phyloP scores from a whole-genome alignment of 2,797 vertebrate species.

The Spinus olivaceus region DNA sequence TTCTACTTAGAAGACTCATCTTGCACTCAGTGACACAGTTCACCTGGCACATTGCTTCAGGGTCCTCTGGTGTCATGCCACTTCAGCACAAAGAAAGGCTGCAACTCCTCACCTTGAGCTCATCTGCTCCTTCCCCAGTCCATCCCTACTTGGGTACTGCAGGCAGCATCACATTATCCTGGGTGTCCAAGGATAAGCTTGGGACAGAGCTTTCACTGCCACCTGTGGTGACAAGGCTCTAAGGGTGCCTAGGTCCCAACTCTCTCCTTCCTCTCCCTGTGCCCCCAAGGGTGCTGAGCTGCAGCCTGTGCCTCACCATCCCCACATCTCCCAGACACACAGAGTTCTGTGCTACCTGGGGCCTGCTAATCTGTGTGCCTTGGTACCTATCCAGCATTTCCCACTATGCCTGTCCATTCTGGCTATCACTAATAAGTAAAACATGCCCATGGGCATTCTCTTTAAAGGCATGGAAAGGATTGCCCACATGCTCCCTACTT shows the following conservation, averaged over 20 bases:
- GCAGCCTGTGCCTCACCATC: not conserved
- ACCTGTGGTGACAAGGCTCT: not conserved
- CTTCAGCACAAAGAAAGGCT: not conserved
- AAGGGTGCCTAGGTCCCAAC: not conserved
- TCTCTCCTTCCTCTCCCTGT: not conserved
- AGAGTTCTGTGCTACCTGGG: not conserved
- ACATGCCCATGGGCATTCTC: not conserved
- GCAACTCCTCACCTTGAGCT: not conserved
- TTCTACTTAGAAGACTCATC: not conserved
- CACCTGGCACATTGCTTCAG: rapidly evolving
- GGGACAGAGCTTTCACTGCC: not conserved
- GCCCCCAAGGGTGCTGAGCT: not conserved
- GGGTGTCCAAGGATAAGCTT: not conserved
- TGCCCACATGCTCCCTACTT: not conserved
- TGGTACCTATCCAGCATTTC: not conserved
- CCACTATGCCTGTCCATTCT: not conserved
- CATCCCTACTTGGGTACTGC: not conserved
- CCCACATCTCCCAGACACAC: not conserved
- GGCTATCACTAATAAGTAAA: not conserved
- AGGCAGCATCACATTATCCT: not conserved
- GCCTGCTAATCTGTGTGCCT: not conserved
- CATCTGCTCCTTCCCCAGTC: not conserved
- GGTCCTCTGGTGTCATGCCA: not conserved
- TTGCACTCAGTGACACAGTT: not conserved
- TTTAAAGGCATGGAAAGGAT: not conserved